Evolutionary conservation across 2,113 vertebrate species (phyloP).

Genomic region (Oxygymnocypris stewartii): DNA sequence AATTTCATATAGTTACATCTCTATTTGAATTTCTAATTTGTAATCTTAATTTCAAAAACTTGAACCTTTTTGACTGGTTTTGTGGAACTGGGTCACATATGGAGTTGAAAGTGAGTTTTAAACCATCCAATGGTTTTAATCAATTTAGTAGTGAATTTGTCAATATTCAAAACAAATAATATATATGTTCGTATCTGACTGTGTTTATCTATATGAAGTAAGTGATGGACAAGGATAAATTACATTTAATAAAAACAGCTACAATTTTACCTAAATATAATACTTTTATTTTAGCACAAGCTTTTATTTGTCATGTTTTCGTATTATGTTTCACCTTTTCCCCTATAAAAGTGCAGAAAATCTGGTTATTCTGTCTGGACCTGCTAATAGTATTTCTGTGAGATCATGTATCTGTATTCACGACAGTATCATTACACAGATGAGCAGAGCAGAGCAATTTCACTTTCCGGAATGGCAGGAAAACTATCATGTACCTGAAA

Average conservation of each 20-base stretch:
- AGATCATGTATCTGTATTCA: conserved; percentile 7
- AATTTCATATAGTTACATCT: too few species aligned
- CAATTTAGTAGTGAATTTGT: background rate
- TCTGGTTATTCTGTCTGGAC: background rate
- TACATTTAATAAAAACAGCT: background rate
- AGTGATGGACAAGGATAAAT: background rate
- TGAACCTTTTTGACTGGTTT: too few species aligned
- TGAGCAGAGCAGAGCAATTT: conserved; percentile 27
- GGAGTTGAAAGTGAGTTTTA: too few species aligned
- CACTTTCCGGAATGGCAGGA: background rate
- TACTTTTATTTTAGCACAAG: background rate
- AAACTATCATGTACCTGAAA: conserved; percentile 3
- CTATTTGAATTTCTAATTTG: too few species aligned
- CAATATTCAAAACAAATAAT: background rate
- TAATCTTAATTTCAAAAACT: too few species aligned
- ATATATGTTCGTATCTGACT: background rate
- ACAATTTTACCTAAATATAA: background rate
- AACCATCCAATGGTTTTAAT: background rate
- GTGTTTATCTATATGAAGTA: background rate
- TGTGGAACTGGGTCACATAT: too few species aligned
- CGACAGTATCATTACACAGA: conserved; percentile 31
- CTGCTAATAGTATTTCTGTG: background rate
- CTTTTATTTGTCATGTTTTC: background rate
- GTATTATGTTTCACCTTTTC: background rate
- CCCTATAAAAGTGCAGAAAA: background rate